These are phyloP conservation scores for Diglossa cyanea DNA, from an alignment of 2,797 vertebrate genomes.

Conservation along the genomic window DNA sequence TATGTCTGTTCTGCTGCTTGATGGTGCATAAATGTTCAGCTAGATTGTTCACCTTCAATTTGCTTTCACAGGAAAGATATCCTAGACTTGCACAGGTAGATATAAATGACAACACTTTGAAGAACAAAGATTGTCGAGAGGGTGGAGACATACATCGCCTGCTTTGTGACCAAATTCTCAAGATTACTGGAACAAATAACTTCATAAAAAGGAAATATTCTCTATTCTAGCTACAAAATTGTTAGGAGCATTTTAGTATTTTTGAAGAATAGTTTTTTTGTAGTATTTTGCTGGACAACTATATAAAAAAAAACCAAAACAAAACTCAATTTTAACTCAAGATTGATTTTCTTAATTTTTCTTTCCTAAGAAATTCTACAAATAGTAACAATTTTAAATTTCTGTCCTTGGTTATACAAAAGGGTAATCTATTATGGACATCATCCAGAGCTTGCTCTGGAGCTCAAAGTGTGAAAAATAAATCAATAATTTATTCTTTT, in stretches of 20 bases:
- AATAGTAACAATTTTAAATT: neutral
- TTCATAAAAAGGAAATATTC: neutral
- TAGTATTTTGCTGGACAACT: neutral
- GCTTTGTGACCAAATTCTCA: neutral
- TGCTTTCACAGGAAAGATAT: slow-evolving; percentile 42
- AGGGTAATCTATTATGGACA: neutral
- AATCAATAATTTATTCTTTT: neutral
- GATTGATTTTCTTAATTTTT: neutral
- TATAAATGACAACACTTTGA: neutral
- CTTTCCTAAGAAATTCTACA: neutral
- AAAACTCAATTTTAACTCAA: neutral
- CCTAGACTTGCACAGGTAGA: neutral
- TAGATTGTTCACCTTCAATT: slow-evolving; percentile 54
- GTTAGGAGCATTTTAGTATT: neutral
- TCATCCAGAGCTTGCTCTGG: neutral
- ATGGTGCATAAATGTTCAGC: slow-evolving; percentile 43
- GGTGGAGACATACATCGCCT: neutral
- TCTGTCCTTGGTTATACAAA: neutral
- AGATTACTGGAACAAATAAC: neutral
- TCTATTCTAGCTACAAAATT: neutral
- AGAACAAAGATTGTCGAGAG: neutral
- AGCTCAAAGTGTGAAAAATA: neutral
- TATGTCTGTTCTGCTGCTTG: slow-evolving; percentile 47
- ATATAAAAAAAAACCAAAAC: fast-evolving
- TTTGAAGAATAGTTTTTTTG: neutral